Base-by-base conservation (phyloP, 2,797 vertebrate species). In the Craterocephalus amniculus region DNA sequence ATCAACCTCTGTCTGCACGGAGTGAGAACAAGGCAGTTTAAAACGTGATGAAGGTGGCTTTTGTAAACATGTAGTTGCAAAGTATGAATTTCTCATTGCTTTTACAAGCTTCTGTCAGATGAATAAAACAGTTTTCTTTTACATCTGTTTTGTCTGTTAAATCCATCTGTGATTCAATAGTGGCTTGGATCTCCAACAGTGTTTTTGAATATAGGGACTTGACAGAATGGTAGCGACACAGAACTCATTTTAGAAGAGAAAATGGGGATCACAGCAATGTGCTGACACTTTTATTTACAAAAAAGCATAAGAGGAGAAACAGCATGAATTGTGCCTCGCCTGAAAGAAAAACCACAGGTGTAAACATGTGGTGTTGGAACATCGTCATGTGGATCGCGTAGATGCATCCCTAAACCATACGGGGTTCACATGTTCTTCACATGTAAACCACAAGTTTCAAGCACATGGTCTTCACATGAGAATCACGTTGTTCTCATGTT, bases 81-180 rank as follows among this genome's bases (percentile, higher is more conserved):
- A 61, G 34, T 55, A 32, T 0, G 40, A 8, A 11, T 43, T 76
- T 72, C 55, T 58, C 57, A 63, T 67, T 26, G 8, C n/a, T 24
- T 24, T 49, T 24, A 12, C 10, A 24, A 49, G 71, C 26, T 70
- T 7, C 34, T 36, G 14, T 40, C 59, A 22, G 75, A 78, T 67
- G 66, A 38, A 38, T 66, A n/a, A 16, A 48, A 51, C 58, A 22
- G 43, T 70, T 74, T 83, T 76, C 63, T 66, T 52, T 54, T 45
- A 31, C 43, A 63, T 66, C 18, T 22, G 26, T 67, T 76, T 75
- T 65, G 61, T 81, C 83, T 71, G 67, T 68, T 32, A 69, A 24
- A 43, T 77, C 55, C 20, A 34, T 67, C 71, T 52, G 31, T 51
- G 32, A 29, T 74, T 16, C 52, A 26, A 60, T 6, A 13, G 49